Conservation (phyloP, 2,797 vertebrate genomes). For the Acomys russatus region DNA sequence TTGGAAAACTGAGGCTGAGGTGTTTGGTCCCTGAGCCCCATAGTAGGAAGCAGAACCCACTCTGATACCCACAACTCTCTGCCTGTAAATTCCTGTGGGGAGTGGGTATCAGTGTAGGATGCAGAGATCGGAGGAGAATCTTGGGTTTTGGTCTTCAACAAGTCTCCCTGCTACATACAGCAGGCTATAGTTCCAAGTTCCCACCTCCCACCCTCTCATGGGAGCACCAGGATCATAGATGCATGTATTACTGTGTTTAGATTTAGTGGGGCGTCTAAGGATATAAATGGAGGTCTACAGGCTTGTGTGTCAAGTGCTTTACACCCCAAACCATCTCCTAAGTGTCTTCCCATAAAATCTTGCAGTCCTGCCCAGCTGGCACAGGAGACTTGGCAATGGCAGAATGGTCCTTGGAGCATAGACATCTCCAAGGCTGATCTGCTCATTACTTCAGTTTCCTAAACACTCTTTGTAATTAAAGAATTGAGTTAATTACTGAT, state of each 20-base stretch:
- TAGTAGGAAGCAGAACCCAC: not conserved
- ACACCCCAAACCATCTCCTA: not conserved
- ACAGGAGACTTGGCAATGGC: not conserved
- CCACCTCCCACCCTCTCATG: not conserved
- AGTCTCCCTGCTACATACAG: not conserved
- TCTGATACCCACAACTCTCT: not conserved
- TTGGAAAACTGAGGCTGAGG: not conserved
- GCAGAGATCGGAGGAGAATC: not conserved
- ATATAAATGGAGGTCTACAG: not conserved
- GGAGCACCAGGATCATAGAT: not conserved
- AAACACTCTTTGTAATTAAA: conserved; percentile 3
- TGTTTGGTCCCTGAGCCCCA: not conserved
- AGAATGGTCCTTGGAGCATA: not conserved
- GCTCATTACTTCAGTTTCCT: conserved; percentile 17
- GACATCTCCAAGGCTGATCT: not conserved
- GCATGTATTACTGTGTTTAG: not conserved
- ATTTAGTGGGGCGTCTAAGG: not conserved
- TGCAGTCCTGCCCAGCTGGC: not conserved
- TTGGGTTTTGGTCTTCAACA: not conserved
- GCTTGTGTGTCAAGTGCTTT: not conserved
- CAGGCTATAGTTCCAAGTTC: not conserved
- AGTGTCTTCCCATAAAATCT: not conserved
- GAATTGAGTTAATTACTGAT: conserved; percentile 21
- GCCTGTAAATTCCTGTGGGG: not conserved
- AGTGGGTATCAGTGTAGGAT: not conserved